Evolutionary conservation across 37 sponge, comb jelly and placozoan genomes (phyloP), one percentile per base, ranked within the genome.

Genomic region (Crambe crambe): DNA sequence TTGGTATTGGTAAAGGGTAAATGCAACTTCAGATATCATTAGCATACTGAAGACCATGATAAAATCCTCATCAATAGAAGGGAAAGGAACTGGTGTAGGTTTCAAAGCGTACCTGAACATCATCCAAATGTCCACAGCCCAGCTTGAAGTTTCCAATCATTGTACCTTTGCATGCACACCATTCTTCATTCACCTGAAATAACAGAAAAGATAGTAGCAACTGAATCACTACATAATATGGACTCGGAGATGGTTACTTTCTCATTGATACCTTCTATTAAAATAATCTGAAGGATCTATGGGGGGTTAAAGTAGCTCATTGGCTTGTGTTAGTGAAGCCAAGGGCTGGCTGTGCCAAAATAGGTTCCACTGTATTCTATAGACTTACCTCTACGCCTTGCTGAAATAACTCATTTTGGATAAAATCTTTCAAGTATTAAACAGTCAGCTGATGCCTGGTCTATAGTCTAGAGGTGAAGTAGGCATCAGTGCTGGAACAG

Each of bases 391-490:
- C 86, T 26, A 93, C 43, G 29, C 86, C 80, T 31, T 76, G 38
- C 54, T 76, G 57, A 58, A 85, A 85, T 27, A 37, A 59, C 15
- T 42, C 47, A 34, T 80, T 65, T 8, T 81, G 35, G 12, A 93
- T 76, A 82, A 93, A 92, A 31, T 42, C 75, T 20, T 26, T 59
- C 17, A 89, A 42, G 0, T 42, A 26, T 21, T 59, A 35, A n/a
- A n/a, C n/a, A 37, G 93, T 92, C 38, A 92, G 42, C 54, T 92
- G 93, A 73, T 92, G 93, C 93, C 93, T n/a, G n/a, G n/a, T n/a
- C n/a, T n/a, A 92, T 29, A 92, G 39, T 47, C 89, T 92, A 29
- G 4, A 47, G 6, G 51, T 15, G 6, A 47, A 47, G 51, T 47
- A 47, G 12, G 12, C 12, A 47, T 47, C 51, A 47, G 12, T 15